Base-by-base conservation (phyloP, 2,888 invertebrate genomes). In the Drosophila kanekoi region DNA sequence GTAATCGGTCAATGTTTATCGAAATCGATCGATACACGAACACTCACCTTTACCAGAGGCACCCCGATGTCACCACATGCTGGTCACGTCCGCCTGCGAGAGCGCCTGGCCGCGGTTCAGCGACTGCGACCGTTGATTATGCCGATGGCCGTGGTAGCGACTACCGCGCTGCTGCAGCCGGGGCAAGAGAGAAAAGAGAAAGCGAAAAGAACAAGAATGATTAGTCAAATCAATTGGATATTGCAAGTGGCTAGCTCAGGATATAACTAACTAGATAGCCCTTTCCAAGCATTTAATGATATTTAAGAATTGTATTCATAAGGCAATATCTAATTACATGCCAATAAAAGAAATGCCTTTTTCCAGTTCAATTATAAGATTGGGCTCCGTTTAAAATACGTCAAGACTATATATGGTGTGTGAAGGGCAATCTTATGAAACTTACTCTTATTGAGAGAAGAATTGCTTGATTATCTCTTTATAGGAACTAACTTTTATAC, bases 11-110 rank as follows among this genome's bases (percentile, higher is more conserved):
- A 18, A 1, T 1, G 1, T 11, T 16, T 28, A n/a, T 13, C 5
- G 13, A n/a, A 10, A 18, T 20, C 14, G 10, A 20, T n/a, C 28
- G 28, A 28, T 28, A 28, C 8, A 28, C 28, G 16, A 40, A 41
- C 2, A 48, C 49, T 52, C 8, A 87, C 89, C 87, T 90, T 89
- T 92, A 94, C 94, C 94, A 94, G 94, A 94, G 94, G 94, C 94
- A 93, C 95, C 95, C 95, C 95, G 95, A 94, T 95, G 95, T 95
- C 95, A 96, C 95, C 96, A 96, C 95, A 95, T 95, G 92, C 95
- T 95, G 89, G 93, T 93, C 80, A 93, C 94, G 93, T 95, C 95
- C 93, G 95, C 94, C 91, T 95, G 94, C 91, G 94, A 94, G 89
- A 94, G 93, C 82, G 94, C 94, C 92, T 95, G 95, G 78, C 95